Conservation (phyloP, 2,797 vertebrate genomes). For the Gymnopithys bicolor region DNA sequence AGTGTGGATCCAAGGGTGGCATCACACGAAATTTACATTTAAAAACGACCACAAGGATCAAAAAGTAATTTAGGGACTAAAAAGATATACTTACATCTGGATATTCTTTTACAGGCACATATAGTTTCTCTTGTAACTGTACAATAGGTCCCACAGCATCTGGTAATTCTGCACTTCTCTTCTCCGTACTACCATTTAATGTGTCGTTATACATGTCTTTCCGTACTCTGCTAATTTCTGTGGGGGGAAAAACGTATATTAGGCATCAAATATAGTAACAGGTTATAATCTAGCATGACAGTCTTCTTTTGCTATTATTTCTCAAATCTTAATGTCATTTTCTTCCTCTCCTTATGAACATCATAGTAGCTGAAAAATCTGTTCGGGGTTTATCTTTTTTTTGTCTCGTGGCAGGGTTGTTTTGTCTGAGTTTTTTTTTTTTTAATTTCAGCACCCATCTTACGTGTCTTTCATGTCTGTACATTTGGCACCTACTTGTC, state of each 20-base stretch:
- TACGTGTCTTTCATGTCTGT: not conserved
- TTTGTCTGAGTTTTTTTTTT: not conserved
- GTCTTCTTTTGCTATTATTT: not conserved
- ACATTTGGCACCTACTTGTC: not conserved
- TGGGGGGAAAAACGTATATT: slow-evolving; percentile 71
- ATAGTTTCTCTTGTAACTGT: slow-evolving; percentile 99
- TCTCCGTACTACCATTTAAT: slow-evolving; percentile 94
- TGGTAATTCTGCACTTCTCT: slow-evolving; percentile 92
- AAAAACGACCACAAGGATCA: not conserved
- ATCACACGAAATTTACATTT: not conserved
- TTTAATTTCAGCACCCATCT: not conserved
- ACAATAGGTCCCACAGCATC: slow-evolving; percentile 95
- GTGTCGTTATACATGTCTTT: slow-evolving; percentile 99
- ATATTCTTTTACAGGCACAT: slow-evolving; percentile 98
- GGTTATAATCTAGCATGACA: slow-evolving; percentile 23
- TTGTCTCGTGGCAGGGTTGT: not conserved
- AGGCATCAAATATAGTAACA: slow-evolving; percentile 66
- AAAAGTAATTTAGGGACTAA: slow-evolving; percentile 44
- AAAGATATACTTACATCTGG: slow-evolving; percentile 91
- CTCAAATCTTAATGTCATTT: not conserved
- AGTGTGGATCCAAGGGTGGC: slow-evolving; percentile 22
- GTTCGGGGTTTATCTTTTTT: not conserved
- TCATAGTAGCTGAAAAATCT: not conserved
- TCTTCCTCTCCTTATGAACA: not conserved
- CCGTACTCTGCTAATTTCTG: slow-evolving; percentile 99